Evolutionary conservation across 35 echinoderm and acorn worm genomes (phyloP).

Genomic region (Apostichopus parvimensis): DNA sequence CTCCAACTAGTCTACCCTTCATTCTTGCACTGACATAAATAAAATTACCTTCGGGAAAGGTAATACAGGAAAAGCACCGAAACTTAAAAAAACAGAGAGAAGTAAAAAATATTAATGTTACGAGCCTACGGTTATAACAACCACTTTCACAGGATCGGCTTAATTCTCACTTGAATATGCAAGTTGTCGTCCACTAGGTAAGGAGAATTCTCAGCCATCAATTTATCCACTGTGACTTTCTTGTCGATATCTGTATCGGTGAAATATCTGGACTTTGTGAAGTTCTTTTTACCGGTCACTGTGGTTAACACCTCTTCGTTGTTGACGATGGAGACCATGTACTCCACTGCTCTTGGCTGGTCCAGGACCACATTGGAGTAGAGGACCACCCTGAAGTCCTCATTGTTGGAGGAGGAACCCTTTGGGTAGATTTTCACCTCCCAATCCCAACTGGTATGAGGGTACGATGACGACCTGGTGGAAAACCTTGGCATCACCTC

Average conservation of each 20-base stretch:
- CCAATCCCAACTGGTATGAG: conserved; percentile 97
- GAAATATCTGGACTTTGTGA: conserved; percentile 88
- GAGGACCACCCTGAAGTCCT: conserved; percentile 90
- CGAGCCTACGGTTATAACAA: neutral
- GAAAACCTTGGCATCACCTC: conserved; percentile 97
- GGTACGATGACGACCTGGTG: conserved; percentile 87
- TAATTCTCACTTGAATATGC: conserved; percentile 83
- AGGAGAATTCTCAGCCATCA: conserved; percentile 56
- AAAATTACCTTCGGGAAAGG: neutral
- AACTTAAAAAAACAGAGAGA: neutral
- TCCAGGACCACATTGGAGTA: conserved; percentile 97
- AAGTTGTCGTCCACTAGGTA: conserved; percentile 86
- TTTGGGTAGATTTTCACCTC: conserved; percentile 98
- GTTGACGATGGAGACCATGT: conserved; percentile 93
- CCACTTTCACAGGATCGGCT: conserved; percentile 73
- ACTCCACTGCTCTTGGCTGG: conserved; percentile 88
- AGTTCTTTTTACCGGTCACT: conserved; percentile 91
- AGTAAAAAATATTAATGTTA: neutral
- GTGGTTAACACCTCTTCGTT: conserved; percentile 63
- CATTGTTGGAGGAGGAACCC: conserved; percentile 89
- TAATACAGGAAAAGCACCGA: neutral
- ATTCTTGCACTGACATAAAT: neutral
- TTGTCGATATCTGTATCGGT: conserved; percentile 96
- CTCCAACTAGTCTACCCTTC: too few relatives aligned
- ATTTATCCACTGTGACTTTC: conserved; percentile 88